Conservation (phyloP, 2,113 vertebrate genomes). For the Rhineura floridana region DNA sequence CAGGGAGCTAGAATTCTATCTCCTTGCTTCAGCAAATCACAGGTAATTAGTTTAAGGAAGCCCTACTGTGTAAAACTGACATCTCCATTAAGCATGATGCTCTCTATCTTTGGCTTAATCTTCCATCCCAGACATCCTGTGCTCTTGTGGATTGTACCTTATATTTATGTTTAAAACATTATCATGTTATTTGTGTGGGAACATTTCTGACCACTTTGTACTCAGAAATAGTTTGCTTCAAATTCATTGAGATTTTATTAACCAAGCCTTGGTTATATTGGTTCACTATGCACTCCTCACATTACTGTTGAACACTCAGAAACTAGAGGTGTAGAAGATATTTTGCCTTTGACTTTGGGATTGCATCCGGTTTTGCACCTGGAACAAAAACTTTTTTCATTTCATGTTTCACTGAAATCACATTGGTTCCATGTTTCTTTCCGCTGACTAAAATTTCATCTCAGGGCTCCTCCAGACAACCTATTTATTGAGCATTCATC, state of each 20-base stretch:
- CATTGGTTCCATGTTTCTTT: no score
- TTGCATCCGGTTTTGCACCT: background rate
- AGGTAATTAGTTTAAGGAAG: conserved; percentile 30
- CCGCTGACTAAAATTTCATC: no score
- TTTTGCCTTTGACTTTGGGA: background rate
- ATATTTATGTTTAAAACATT: background rate
- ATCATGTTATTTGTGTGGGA: background rate
- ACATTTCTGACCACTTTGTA: background rate
- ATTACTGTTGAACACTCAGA: background rate
- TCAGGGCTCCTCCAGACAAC: no score
- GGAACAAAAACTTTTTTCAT: no score
- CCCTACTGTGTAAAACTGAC: background rate
- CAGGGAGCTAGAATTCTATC: conserved; percentile 13
- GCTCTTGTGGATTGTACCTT: fast-evolving
- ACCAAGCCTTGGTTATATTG: background rate
- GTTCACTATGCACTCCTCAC: background rate
- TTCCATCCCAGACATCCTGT: conserved; percentile 8
- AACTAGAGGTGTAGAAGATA: background rate
- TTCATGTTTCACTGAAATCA: no score
- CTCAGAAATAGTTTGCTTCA: background rate
- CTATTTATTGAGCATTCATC: no score
- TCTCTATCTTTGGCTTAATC: background rate
- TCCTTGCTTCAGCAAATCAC: conserved; percentile 13
- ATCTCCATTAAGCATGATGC: background rate
- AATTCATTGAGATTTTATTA: background rate